These are phyloP conservation scores for Ceratoteleas bidentatus DNA, from an alignment of 1,140 invertebrate genomes.

Conservation along the genomic window DNA sequence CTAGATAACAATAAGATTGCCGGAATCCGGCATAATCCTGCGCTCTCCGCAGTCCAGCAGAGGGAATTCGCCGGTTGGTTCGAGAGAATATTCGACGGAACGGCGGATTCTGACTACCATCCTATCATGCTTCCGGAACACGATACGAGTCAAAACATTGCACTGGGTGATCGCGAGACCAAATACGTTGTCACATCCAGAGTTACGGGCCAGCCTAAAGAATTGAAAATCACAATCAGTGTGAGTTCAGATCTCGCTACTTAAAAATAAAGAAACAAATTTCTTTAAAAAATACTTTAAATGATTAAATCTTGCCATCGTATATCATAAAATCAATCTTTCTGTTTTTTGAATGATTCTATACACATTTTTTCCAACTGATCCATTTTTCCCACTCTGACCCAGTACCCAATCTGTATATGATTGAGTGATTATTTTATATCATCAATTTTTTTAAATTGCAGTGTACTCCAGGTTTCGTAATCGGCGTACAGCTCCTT, in stretches of 20 bases:
- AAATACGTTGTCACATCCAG: conserved; percentile 89
- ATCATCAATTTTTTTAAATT: conserved; percentile 82
- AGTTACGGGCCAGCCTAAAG: conserved; percentile 82
- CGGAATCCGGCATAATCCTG: conserved; percentile 96
- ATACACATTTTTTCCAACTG: no score
- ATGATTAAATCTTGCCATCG: no score
- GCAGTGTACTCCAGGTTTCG: conserved; percentile 87
- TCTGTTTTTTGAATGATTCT: no score
- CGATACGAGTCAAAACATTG: conserved; percentile 81
- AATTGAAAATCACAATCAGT: conserved; percentile 79
- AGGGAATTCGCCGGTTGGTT: conserved; percentile 97
- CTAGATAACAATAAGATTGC: conserved; percentile 93
- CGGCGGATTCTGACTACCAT: conserved; percentile 85
- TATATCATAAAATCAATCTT: neutral
- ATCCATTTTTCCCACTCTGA: no score
- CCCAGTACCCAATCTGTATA: no score
- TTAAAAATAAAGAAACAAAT: no score
- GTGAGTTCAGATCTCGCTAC: no score
- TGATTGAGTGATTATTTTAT: no score
- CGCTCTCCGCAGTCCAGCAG: conserved; percentile 91
- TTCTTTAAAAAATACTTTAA: no score
- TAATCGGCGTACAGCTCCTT: conserved; percentile 90
- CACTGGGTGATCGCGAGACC: conserved; percentile 87
- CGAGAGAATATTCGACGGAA: conserved; percentile 84
- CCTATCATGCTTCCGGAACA: conserved; percentile 86